These are phyloP conservation scores for Sinonovacula constricta DNA, from an alignment of 1,140 invertebrate genomes.

Conservation along the genomic window DNA sequence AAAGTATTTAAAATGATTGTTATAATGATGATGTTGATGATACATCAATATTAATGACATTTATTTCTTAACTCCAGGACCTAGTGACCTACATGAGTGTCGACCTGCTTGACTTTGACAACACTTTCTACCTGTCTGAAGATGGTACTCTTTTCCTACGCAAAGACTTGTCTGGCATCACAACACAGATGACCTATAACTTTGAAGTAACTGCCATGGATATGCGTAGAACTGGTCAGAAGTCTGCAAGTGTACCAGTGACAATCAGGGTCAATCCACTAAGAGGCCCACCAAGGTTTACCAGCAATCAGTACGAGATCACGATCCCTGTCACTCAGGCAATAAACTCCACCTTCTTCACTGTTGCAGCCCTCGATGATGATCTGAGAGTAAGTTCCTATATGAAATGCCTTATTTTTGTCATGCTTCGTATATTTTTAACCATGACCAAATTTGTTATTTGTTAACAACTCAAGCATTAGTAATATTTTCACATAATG, in stretches of 20 bases:
- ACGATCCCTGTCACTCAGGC: conserved; percentile 53
- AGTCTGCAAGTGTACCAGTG: conserved; percentile 37
- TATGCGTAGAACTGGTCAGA: conserved; percentile 19
- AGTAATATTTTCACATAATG: no score
- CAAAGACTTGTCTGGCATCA: conserved; percentile 9
- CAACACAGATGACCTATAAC: not conserved
- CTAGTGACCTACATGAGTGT: conserved; percentile 12
- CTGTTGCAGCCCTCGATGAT: conserved; percentile 6
- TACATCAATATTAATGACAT: no score
- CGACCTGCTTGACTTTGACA: not conserved
- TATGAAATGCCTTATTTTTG: no score
- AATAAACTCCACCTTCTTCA: conserved; percentile 48
- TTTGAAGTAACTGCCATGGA: conserved; percentile 57
- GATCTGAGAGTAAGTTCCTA: conserved; percentile 31
- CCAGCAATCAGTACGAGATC: conserved; percentile 37
- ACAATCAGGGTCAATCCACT: conserved; percentile 45
- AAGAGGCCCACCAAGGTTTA: conserved; percentile 59
- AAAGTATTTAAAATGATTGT: no score
- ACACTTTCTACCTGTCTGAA: conserved; percentile 63
- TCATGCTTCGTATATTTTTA: no score
- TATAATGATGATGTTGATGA: no score
- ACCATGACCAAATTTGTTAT: no score
- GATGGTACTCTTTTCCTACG: conserved; percentile 57
- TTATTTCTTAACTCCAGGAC: conserved; percentile 25
- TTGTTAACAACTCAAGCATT: no score